Evolutionary conservation across 2,888 invertebrate genomes (phyloP).

Genomic region (Tenthredo notha): DNA sequence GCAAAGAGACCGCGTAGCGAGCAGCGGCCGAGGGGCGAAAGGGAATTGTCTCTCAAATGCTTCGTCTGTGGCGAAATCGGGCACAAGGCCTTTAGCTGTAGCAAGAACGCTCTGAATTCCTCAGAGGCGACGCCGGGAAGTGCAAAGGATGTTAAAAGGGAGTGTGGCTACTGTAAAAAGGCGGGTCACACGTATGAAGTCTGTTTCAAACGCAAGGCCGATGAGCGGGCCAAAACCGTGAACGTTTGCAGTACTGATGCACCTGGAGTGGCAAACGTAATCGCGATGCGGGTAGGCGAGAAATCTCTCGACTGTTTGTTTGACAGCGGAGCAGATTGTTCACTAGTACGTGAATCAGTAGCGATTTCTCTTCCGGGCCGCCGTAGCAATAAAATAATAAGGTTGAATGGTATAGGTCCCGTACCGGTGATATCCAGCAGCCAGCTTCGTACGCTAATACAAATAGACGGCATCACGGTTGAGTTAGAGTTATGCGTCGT

Average conservation of each 20-base stretch:
- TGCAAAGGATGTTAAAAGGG: not conserved
- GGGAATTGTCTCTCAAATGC: not conserved
- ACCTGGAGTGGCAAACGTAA: not conserved
- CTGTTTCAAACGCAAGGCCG: not conserved
- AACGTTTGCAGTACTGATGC: not conserved
- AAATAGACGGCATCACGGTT: not conserved
- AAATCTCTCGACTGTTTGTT: not conserved
- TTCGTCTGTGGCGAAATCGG: not conserved
- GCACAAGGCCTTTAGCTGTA: not conserved
- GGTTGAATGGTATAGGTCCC: not conserved
- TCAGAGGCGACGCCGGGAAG: not conserved
- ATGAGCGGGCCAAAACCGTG: not conserved
- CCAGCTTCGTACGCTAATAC: not conserved
- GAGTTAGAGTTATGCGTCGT: not conserved
- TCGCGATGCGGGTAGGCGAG: not conserved
- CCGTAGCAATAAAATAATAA: not conserved
- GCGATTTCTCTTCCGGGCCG: not conserved
- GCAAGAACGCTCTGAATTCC: not conserved
- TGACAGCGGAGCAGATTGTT: not conserved
- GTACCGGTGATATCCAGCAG: not conserved
- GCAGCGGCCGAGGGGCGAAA: not conserved
- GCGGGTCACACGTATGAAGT: not conserved
- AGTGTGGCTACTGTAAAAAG: not conserved
- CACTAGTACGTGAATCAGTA: not conserved
- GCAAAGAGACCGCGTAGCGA: not conserved